These are phyloP conservation scores for Rhyacophila evoluta DNA, from an alignment of 2,888 invertebrate genomes.

Conservation along the genomic window DNA sequence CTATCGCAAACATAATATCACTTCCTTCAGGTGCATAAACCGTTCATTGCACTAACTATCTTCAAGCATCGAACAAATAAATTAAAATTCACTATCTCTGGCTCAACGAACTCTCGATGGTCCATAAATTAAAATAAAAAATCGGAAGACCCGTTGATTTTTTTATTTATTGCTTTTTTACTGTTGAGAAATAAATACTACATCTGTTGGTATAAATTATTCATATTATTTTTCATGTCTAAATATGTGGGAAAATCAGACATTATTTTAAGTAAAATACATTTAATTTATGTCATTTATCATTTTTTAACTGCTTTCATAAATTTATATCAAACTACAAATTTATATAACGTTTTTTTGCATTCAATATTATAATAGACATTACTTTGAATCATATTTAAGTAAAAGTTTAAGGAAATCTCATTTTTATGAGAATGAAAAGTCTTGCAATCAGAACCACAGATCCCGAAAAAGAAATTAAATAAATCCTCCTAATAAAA, in stretches of 20 bases:
- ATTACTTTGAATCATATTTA: too few relatives aligned
- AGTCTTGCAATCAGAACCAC: too few relatives aligned
- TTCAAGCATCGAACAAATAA: constrained; percentile 10
- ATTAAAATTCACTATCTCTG: constrained; percentile 15
- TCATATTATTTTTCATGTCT: not conserved
- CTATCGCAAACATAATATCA: not conserved
- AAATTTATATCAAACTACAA: not conserved
- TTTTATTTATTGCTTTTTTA: constrained; percentile 10
- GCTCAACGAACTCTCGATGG: constrained; percentile 2
- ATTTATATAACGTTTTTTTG: not conserved
- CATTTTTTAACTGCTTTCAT: too few relatives aligned
- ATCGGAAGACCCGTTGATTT: not conserved
- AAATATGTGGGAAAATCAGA: not conserved
- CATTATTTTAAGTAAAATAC: not conserved
- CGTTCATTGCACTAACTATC: constrained; percentile 16
- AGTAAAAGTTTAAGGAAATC: too few relatives aligned
- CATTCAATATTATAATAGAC: not conserved
- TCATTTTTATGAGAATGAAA: too few relatives aligned
- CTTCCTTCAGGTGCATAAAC: constrained; percentile 1
- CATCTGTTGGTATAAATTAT: not conserved
- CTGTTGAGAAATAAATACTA: constrained; percentile 9
- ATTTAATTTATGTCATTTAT: not conserved
- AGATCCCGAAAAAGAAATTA: too few relatives aligned
- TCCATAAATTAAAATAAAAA: not conserved
- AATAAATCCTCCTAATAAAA: too few relatives aligned